phyloP scores from a whole-genome alignment of 2,113 vertebrate species.

The Pycnonotus jocosus region DNA sequence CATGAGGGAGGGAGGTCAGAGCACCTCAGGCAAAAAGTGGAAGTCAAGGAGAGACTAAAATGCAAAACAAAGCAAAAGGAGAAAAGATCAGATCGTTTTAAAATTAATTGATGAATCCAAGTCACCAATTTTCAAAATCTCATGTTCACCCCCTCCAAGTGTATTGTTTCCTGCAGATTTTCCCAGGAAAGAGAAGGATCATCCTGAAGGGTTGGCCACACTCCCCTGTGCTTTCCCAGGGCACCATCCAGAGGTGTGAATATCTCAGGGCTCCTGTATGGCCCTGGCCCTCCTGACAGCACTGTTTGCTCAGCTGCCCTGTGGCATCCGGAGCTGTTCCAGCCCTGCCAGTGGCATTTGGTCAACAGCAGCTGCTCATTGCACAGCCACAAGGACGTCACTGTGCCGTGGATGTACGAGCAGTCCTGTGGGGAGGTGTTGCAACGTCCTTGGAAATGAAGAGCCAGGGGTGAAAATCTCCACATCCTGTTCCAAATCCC shows the following conservation, averaged over 20 bases:
- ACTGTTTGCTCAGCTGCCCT: neutral
- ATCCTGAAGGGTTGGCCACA: neutral
- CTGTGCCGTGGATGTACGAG: neutral
- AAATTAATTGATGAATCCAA: neutral
- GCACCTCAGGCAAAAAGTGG: neutral
- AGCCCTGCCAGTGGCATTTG: neutral
- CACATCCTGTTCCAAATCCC: slow-evolving; percentile 2
- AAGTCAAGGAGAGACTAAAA: neutral
- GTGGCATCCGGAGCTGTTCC: neutral
- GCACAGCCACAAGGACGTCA: neutral
- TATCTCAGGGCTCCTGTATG: neutral
- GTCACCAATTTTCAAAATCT: neutral
- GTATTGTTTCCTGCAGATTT: neutral
- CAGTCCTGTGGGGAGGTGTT: neutral
- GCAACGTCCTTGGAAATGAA: neutral
- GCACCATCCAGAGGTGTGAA: neutral
- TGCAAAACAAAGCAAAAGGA: neutral
- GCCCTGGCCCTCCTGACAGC: neutral
- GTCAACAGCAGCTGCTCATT: neutral
- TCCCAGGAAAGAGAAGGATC: neutral
- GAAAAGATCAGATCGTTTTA: neutral
- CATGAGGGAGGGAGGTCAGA: rapidly evolving
- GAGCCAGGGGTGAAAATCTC: slow-evolving; percentile 14
- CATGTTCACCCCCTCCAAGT: neutral
- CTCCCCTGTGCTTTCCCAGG: neutral